Evolutionary conservation across 2,113 vertebrate species (phyloP), one percentile per base, ranked within the genome.

Genomic region (Sphyrna mokarran): DNA sequence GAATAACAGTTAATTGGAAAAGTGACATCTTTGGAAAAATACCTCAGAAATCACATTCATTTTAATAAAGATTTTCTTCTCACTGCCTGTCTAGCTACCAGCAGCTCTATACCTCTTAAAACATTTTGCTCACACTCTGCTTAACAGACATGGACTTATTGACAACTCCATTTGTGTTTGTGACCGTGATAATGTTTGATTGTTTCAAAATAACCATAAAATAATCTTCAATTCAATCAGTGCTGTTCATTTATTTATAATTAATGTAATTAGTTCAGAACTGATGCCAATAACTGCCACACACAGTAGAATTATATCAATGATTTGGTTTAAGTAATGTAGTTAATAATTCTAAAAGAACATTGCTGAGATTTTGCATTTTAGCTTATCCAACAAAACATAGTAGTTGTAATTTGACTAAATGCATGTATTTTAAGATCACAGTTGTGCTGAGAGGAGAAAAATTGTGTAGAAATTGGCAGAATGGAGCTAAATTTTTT

Each of bases 241-340:
- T 2, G 54, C 16, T 95, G 40, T 72, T 95, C 43, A 95, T 95
- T 94, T 68, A 68, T 94, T 69, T 37, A 94, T 94, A 43, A 94
- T 69, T 69, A 70, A 68, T 72, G 40, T 43, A 43, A 22, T 72
- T 95, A 54, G 23, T 40, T 70, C 43, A 48, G 29, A 43, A 95
- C 10, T 95, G 66, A 72, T 72, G 9, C 69, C 69, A 40, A 29
- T 40, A 72, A 23, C 94, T 95, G 94, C 94, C 14, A 54, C 22
- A 29, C 11, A 48, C 40, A 63, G 40, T 29, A 29, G 68, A 61
- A 90, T 72, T 72, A 72, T 68, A 43, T 43, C 69, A 72, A 95
- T 48, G 68, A 95, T 95, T 69, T 94, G n/a, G 14, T 68, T 94
- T 10, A 94, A 69, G 23, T 43, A 69, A 94, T 70, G 9, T 33